Evolutionary conservation across 2,113 vertebrate genomes (phyloP).

Genomic region (Conger conger): DNA sequence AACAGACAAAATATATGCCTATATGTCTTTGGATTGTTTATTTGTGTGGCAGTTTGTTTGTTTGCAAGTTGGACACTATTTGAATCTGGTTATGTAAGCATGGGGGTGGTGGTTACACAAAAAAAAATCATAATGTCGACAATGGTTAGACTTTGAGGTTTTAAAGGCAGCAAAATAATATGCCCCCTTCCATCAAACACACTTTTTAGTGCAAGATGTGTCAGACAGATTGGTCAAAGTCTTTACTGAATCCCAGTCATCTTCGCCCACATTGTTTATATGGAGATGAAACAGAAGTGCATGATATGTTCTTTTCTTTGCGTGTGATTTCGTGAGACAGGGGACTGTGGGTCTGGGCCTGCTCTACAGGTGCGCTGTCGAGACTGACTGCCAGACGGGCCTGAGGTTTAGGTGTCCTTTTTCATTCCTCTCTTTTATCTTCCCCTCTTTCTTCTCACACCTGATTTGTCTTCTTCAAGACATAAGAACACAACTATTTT

Average conservation of each 20-base stretch:
- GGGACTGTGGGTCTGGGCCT: not conserved
- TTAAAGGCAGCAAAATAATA: not conserved
- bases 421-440: not conserved
- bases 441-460: not conserved
- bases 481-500: constrained; percentile 7
- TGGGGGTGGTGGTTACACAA: not conserved
- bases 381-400: not conserved
- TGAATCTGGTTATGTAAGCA: no score
- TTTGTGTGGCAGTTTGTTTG: no score
- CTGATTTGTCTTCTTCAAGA: not conserved
- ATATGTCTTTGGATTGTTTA: no score
- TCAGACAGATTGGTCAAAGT: constrained; percentile 1
- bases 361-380: constrained; percentile 22
- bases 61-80: no score
- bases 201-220: not conserved
- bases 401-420: constrained; percentile 10
- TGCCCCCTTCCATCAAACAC: not conserved
- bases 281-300: not conserved
- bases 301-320: not conserved
- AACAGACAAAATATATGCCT: no score
- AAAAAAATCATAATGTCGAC: not conserved
- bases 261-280: not conserved
- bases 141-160: not conserved
- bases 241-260: not conserved
- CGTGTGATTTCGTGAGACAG: not conserved